A percentile compares a stretch with the other conserved stretches of the same genome.
Conservation (phyloP, 2,888 invertebrate genomes). For the Coelinius sp. region DNA sequence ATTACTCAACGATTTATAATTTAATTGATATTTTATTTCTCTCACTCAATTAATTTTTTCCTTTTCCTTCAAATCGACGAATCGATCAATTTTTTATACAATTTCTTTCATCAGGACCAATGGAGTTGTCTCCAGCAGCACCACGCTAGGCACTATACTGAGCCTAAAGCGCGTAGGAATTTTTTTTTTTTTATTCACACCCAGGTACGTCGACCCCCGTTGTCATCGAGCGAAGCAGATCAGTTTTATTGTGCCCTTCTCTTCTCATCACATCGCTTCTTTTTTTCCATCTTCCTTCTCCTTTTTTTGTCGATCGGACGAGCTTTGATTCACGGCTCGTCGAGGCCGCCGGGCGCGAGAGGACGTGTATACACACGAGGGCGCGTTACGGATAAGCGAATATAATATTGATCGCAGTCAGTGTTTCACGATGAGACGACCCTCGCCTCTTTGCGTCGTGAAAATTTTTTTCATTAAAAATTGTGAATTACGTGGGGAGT, state of each 20-base stretch:
- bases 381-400: constrained; percentile 51
- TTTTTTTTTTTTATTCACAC: constrained; percentile 19
- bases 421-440: constrained; percentile 44
- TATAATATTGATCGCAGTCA: constrained; percentile 50
- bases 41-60: not conserved
- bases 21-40: not conserved
- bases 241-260: constrained; percentile 21
- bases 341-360: constrained; percentile 42
- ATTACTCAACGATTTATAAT: no score
- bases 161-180: constrained; percentile 13
- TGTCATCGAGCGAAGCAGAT: constrained; percentile 25
- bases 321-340: constrained; percentile 51
- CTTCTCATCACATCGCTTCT: constrained; percentile 5
- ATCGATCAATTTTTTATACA: not conserved
- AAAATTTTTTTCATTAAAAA: constrained; percentile 1
- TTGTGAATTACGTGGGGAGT: not conserved
- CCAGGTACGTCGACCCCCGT: constrained; percentile 36
- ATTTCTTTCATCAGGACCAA: not conserved
- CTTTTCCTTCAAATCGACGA: not conserved
- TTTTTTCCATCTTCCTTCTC: constrained; percentile 33
- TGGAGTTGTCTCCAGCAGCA: not conserved
- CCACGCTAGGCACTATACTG: not conserved
- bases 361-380: constrained; percentile 35
- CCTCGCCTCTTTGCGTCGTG: constrained; percentile 25
- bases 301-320: constrained; percentile 48